A percentile compares a stretch with the other conserved stretches of the same genome.
These are phyloP conservation scores for Ptychadena robeensis DNA, from an alignment of 2,797 vertebrate genomes.

Conservation along the genomic window DNA sequence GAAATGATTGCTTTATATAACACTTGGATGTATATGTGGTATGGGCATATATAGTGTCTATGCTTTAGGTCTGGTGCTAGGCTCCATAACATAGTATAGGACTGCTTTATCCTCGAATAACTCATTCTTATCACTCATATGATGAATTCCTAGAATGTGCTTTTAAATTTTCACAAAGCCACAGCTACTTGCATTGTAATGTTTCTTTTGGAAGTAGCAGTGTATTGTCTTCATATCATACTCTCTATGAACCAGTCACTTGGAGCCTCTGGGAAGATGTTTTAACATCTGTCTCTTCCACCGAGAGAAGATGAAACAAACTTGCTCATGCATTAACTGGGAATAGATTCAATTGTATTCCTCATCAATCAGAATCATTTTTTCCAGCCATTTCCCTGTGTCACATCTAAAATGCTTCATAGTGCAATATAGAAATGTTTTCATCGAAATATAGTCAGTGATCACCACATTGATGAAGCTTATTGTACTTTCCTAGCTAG, in stretches of 20 bases:
- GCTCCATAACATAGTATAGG: background rate
- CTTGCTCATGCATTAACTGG: conserved; percentile 1
- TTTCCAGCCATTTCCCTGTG: background rate
- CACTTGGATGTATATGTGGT: background rate
- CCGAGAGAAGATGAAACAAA: background rate
- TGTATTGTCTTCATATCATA: background rate
- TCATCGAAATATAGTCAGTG: background rate
- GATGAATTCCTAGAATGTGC: background rate
- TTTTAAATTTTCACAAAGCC: background rate
- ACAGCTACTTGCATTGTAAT: background rate
- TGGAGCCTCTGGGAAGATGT: background rate
- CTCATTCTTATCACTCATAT: background rate
- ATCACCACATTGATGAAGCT: background rate
- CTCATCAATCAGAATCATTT: background rate
- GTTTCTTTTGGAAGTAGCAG: background rate
- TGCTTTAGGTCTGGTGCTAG: too few relatives aligned
- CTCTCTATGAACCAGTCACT: background rate
- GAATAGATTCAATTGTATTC: conserved; percentile 17
- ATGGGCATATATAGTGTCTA: background rate
- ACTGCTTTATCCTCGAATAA: background rate
- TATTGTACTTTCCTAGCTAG: background rate
- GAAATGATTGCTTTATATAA: background rate
- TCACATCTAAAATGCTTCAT: conserved; percentile 3
- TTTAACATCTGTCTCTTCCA: conserved; percentile 23
- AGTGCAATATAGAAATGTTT: background rate